Conservation (phyloP, 2,113 vertebrate genomes). For the Tringa solitaria region DNA sequence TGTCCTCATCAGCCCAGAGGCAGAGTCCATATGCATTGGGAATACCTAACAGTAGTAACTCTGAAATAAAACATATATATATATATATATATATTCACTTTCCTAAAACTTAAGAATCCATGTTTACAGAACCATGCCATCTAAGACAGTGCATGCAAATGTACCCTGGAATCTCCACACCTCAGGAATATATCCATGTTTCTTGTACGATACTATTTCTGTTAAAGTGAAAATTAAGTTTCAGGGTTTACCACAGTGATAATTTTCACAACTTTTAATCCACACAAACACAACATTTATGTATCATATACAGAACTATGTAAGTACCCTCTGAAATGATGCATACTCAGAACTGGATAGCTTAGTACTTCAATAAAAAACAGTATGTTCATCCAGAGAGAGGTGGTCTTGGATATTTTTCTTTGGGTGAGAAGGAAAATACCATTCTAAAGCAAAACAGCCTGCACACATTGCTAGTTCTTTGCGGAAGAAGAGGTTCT, state of each 20-base stretch:
- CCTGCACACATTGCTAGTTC: not conserved
- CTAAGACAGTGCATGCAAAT: not conserved
- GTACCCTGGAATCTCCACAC: not conserved
- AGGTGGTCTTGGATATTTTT: not conserved
- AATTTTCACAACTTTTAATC: not conserved
- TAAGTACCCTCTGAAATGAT: not conserved
- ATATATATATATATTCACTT: not conserved
- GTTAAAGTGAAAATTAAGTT: not conserved
- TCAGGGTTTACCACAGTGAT: not conserved
- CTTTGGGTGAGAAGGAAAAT: not conserved
- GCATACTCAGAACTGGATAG: not conserved
- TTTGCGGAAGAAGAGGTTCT: not conserved
- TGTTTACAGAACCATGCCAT: not conserved
- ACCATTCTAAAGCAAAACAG: not conserved
- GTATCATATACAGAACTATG: not conserved
- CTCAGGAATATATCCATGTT: not conserved
- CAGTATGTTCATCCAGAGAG: not conserved
- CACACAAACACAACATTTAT: not conserved
- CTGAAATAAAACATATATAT: too few relatives aligned
- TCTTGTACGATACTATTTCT: not conserved
- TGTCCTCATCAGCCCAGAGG: not conserved
- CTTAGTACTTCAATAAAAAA: not conserved
- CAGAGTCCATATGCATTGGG: not conserved
- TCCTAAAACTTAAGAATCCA: not conserved
- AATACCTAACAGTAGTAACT: not conserved